Evolutionary conservation across 2,888 invertebrate genomes (phyloP), one percentile per base, ranked within the genome.

Genomic region (Chrysina gloriosa): DNA sequence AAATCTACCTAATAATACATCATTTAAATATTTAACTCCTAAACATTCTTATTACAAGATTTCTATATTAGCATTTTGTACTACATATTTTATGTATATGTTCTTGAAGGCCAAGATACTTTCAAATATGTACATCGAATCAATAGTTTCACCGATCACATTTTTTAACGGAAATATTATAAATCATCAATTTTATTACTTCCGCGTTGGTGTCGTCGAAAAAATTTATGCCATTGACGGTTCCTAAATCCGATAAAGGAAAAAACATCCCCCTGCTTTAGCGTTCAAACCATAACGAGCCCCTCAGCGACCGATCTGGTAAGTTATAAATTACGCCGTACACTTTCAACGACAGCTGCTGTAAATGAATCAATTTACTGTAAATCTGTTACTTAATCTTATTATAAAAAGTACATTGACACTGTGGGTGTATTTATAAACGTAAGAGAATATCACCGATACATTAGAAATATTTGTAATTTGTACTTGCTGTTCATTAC

Each of bases 351-450:
- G 73, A 73, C 76, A 76, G 75, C 75, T 76, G 76, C 71, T 75
- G 69, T 69, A 74, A 76, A 76, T 75, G 76, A 76, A 76, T 76
- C 76, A 75, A 73, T 74, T 74, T 73, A 73, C 71, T 72, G 68
- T 70, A 70, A 69, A 71, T 72, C 71, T 69, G 71, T 70, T 69
- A 71, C 65, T 63, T 63, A 68, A 68, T 68, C 68, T 68, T 47
- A 54, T 68, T 68, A 63, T 68, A 54, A 63, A 54, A 65, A 65
- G 65, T 39, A 27, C 52, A 65, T 50, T 52, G 65, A 50, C 65
- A 50, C 52, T 52, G 39, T 39, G 36, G 52, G 65, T 52, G 23
- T 50, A 65, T 65, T 65, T 61, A 61, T 61, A 61, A 61, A 61
- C 58, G 29, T 9, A 6, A 9, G 34, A 36, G 34, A 56, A 56